Percentiles rank a stretch among this genome's conserved stretches.
phyloP scores from a whole-genome alignment of 2,797 vertebrate genomes.

The Eulemur mongoz region DNA sequence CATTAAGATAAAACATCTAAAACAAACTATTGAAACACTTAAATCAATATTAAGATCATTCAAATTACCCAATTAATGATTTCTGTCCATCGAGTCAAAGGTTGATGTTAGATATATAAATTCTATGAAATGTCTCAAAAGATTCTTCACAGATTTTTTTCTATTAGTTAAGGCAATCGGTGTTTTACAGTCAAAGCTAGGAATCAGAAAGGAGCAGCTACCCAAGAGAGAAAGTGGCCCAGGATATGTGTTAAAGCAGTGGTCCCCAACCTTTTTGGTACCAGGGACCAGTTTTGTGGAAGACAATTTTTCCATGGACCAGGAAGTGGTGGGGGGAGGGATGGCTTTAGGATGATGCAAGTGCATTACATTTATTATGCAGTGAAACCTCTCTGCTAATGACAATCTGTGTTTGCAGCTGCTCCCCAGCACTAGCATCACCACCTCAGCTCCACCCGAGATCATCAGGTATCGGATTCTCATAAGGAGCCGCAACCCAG shows the following conservation, averaged over 20 bases:
- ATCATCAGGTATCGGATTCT: too few species aligned
- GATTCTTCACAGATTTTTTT: background rate
- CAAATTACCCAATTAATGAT: constrained; percentile 52
- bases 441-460: too few species aligned
- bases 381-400: too few species aligned
- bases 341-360: too few species aligned
- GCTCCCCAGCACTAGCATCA: too few species aligned
- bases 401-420: too few species aligned
- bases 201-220: background rate
- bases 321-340: too few species aligned
- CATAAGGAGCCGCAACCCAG: too few species aligned
- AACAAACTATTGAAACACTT: constrained; percentile 44
- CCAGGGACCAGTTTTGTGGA: too few species aligned
- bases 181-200: background rate
- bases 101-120: constrained; percentile 39
- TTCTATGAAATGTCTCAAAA: constrained; percentile 35
- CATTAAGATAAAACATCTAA: constrained; percentile 49
- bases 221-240: background rate
- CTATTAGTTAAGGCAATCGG: background rate
- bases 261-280: too few species aligned
- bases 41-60: constrained; percentile 67
- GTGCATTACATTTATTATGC: too few species aligned
- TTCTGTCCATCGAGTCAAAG: constrained; percentile 25
- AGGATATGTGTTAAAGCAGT: background rate
- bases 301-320: too few species aligned